Base-by-base conservation (phyloP, 2,797 vertebrate genomes). In the Cyprinella venusta region DNA sequence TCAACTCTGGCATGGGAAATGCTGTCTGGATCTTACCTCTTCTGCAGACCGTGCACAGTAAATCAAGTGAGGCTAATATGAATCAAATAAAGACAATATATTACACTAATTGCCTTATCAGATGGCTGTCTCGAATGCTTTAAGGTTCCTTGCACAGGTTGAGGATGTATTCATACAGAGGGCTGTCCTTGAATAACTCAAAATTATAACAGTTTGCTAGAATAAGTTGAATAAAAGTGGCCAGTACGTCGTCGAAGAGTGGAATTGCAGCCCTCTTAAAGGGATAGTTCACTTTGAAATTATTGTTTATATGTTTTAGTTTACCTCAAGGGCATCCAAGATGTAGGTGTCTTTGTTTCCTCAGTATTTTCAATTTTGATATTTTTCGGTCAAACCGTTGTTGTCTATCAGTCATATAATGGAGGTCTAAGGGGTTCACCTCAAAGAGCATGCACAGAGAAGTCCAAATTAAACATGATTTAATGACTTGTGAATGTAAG, bases 71-170 rank as follows among this genome's bases (percentile, higher is more conserved):
- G 65, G 67, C 67, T 83, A 83, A 83, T 83, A 83, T 83, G 65
- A 78, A 83, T 83, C 82, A 83, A 78, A 83, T 83, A 65, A 78
- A 83, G 75, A 78, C 82, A 64, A 83, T 78, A 83, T 83, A 70
- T 83, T 83, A 83, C 82, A 78, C 54, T 83, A 83, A 83, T 78
- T 83, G 82, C 65, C 82, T 83, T 83, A 83, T 83, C 75, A 83
- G 75, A 83, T 83, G 82, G 54, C 74, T 38, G 81, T 71, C 65
- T 19, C 8, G 4, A 70, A 71, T 78, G 75, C 75, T 83, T 83
- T 78, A 83, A 78, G 82, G 67, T 70, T 21, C 8, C 30, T 68
- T 30, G 36, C 59, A 68, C 59, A 69, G 59, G 50, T 76, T 1
- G 16, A 40, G 24, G 38, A 64, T 71, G 48, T 61, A 10, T 48